Evolutionary conservation across 1,140 invertebrate species (phyloP).

Genomic region (Oreohelix idahoensis): DNA sequence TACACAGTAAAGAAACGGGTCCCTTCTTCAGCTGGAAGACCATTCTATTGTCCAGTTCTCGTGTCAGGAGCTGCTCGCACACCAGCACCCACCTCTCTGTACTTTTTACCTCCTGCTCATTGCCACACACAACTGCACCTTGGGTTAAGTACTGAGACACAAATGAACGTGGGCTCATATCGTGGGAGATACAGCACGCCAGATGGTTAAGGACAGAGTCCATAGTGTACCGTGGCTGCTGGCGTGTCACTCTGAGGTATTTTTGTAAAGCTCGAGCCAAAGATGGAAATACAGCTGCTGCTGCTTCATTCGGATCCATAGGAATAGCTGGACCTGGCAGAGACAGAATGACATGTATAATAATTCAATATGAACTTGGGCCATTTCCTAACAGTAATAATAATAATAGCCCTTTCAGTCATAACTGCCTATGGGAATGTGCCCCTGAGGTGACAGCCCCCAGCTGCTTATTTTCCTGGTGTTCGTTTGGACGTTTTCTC

Average conservation of each 20-base stretch:
- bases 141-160: constrained; percentile 79
- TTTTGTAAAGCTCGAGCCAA: constrained; percentile 96
- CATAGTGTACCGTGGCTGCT: constrained; percentile 94
- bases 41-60: constrained; percentile 83
- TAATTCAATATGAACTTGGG: no score
- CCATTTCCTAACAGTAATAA: no score
- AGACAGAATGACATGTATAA: constrained; percentile 32
- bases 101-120: constrained; percentile 57
- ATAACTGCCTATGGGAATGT: no score
- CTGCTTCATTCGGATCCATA: constrained; percentile 94
- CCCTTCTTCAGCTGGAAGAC: constrained; percentile 93
- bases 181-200: constrained; percentile 90
- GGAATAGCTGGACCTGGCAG: constrained; percentile 77
- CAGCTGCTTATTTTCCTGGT: no score
- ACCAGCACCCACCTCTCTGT: constrained; percentile 89
- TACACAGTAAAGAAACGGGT: constrained; percentile 92
- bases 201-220: constrained; percentile 91
- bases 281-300: constrained; percentile 96
- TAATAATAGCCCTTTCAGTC: no score
- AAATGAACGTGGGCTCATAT: constrained; percentile 93
- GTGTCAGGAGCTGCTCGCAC: constrained; percentile 89
- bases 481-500: no score
- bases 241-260: constrained; percentile 93
- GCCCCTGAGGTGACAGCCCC: no score
- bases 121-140: constrained; percentile 73